phyloP scores from a whole-genome alignment of 2,888 invertebrate genomes.

The Callosobruchus maculatus region DNA sequence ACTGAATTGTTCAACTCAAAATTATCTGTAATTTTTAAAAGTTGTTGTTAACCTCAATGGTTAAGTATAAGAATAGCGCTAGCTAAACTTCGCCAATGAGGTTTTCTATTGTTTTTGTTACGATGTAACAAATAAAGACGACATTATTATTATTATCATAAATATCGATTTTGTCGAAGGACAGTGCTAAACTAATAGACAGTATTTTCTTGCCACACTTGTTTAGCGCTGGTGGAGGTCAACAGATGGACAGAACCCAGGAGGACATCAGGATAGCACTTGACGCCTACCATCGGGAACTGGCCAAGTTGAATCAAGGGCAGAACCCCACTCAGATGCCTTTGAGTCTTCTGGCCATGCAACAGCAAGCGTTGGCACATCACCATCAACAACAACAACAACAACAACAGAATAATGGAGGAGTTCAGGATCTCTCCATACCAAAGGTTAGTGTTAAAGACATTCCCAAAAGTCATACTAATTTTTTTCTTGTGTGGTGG shows the following conservation, averaged over 20 bases:
- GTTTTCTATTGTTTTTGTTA: no score
- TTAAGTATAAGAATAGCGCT: no score
- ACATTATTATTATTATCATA: no score
- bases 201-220: conserved; percentile 83
- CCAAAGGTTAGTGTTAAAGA: no score
- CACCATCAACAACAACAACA: conserved; percentile 54
- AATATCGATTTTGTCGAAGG: conserved; percentile 23
- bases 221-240: conserved; percentile 55
- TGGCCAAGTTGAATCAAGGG: conserved; percentile 77
- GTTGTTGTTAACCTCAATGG: no score
- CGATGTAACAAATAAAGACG: no score
- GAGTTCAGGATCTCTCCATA: conserved; percentile 80
- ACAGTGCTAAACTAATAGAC: conserved; percentile 55
- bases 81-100: no score
- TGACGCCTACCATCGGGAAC: conserved; percentile 89
- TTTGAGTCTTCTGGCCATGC: conserved; percentile 65
- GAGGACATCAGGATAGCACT: conserved; percentile 88
- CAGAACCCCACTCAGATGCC: conserved; percentile 52
- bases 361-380: conserved; percentile 68
- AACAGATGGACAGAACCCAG: conserved; percentile 63
- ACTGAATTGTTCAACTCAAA: no score
- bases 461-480: no score
- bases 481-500: no score
- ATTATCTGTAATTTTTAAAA: no score
- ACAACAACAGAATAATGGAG: conserved; percentile 51